Percentiles rank a stretch among this genome's conserved stretches.
These are phyloP conservation scores for Synergus laeviventris DNA, from an alignment of 2,888 invertebrate species.

Conservation along the genomic window DNA sequence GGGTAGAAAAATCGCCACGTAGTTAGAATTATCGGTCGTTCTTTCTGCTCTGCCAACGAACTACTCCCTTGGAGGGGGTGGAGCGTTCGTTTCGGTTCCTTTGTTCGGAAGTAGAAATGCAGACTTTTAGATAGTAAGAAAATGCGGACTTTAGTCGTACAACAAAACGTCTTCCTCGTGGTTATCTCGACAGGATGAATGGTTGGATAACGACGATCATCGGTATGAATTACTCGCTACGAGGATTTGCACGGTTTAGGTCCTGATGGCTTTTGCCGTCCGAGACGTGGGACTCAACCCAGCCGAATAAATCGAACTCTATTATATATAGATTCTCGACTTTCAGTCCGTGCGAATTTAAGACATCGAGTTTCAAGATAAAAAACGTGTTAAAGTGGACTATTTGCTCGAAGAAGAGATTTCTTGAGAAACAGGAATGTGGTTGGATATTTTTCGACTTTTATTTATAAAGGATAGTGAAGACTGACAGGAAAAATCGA, in stretches of 20 bases:
- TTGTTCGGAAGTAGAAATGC: constrained; percentile 5
- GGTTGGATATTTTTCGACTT: constrained; percentile 17
- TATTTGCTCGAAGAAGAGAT: constrained; percentile 12
- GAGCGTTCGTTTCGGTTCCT: not conserved
- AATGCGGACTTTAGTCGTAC: constrained; percentile 7
- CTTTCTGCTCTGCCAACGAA: constrained; percentile 52
- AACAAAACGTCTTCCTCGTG: constrained; percentile 19
- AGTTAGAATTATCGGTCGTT: constrained; percentile 40
- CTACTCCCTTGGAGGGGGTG: not conserved
- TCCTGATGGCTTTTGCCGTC: constrained; percentile 27
- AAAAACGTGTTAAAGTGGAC: constrained; percentile 21
- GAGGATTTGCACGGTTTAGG: constrained; percentile 32
- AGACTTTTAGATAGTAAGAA: constrained; percentile 11
- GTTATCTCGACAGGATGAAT: constrained; percentile 21
- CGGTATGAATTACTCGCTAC: constrained; percentile 35
- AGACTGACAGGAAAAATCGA: not conserved
- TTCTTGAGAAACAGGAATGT: not conserved
- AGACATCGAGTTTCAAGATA: constrained; percentile 29
- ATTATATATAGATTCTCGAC: constrained; percentile 37
- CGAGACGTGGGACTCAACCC: constrained; percentile 15
- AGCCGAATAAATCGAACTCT: constrained; percentile 31
- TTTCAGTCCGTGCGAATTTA: constrained; percentile 19
- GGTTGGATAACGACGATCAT: constrained; percentile 24
- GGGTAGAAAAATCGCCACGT: constrained; percentile 52
- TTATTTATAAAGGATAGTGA: not conserved